Conservation (phyloP, 2,797 vertebrate genomes). For the Melanotaenia parkinsoni region DNA sequence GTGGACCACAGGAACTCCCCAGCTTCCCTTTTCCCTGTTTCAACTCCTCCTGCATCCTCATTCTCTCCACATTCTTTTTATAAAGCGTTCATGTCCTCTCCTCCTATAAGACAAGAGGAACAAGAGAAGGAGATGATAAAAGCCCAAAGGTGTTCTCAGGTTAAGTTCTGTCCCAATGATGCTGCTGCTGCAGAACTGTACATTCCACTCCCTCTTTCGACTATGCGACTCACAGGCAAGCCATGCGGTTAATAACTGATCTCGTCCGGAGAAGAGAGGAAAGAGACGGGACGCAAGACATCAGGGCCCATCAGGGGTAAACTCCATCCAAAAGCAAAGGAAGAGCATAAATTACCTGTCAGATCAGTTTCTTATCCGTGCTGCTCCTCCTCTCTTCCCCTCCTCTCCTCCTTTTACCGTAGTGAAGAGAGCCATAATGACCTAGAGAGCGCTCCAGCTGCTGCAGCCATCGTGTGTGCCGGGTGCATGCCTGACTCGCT, state of each 20-base stretch:
- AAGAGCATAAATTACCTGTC: constrained; percentile 90
- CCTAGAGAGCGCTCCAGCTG: constrained; percentile 91
- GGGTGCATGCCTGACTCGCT: constrained; percentile 88
- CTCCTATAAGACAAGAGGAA: constrained; percentile 54
- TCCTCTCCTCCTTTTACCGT: constrained; percentile 74
- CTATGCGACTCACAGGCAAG: constrained; percentile 71
- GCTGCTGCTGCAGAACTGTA: constrained; percentile 79
- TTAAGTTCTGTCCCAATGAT: constrained; percentile 79
- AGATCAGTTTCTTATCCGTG: constrained; percentile 84
- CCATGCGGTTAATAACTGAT: constrained; percentile 80
- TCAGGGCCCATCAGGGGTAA: constrained; percentile 73
- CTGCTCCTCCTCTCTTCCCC: constrained; percentile 75
- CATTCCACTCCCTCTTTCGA: constrained; percentile 78
- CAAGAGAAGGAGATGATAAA: constrained; percentile 45
- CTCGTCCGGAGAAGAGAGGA: constrained; percentile 69
- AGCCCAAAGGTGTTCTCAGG: constrained; percentile 73
- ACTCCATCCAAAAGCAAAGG: constrained; percentile 77
- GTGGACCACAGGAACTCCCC: constrained; percentile 80
- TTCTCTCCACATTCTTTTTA: constrained; percentile 60
- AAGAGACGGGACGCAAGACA: constrained; percentile 65
- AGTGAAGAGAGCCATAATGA: constrained; percentile 89
- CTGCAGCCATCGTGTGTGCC: constrained; percentile 91
- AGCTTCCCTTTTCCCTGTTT: constrained; percentile 65
- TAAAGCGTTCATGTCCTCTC: constrained; percentile 57
- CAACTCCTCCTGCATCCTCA: constrained; percentile 75